phyloP scores from a whole-genome alignment of 2,888 invertebrate genomes.

The Sinelater perroti region DNA sequence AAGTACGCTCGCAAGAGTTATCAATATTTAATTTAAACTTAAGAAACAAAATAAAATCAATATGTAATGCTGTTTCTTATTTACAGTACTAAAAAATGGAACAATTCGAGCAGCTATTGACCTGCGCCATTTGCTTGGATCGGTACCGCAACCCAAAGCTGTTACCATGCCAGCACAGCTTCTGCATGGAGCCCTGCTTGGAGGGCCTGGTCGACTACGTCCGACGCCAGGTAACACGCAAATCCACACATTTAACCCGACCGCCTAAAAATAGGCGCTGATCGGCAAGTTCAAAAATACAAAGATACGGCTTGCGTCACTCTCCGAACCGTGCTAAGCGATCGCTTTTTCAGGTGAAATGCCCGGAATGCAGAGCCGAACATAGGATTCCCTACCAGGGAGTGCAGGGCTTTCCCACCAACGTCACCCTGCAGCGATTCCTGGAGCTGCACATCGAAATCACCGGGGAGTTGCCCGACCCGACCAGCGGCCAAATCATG shows the following conservation, averaged over 20 bases:
- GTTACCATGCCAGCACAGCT: constrained; percentile 99
- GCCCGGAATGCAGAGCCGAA: constrained; percentile 97
- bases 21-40: not conserved
- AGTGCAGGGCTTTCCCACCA: constrained; percentile 93
- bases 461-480: constrained; percentile 89
- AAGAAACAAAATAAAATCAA: not conserved
- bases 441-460: constrained; percentile 93
- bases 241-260: constrained; percentile 27
- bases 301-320: not conserved
- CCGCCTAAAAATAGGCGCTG: constrained; percentile 26
- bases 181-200: constrained; percentile 98
- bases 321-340: constrained; percentile 19
- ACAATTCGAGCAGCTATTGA: constrained; percentile 96
- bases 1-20: not conserved
- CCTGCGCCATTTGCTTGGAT: constrained; percentile 98
- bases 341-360: constrained; percentile 85
- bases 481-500: constrained; percentile 91
- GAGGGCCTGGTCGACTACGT: constrained; percentile 96
- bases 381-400: constrained; percentile 96
- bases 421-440: constrained; percentile 94
- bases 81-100: constrained; percentile 72
- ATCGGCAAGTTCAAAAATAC: constrained; percentile 19
- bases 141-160: constrained; percentile 97
- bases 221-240: constrained; percentile 77
- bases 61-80: no score